phyloP scores from a whole-genome alignment of 2,113 vertebrate species.

The Hydrolagus affinis region DNA sequence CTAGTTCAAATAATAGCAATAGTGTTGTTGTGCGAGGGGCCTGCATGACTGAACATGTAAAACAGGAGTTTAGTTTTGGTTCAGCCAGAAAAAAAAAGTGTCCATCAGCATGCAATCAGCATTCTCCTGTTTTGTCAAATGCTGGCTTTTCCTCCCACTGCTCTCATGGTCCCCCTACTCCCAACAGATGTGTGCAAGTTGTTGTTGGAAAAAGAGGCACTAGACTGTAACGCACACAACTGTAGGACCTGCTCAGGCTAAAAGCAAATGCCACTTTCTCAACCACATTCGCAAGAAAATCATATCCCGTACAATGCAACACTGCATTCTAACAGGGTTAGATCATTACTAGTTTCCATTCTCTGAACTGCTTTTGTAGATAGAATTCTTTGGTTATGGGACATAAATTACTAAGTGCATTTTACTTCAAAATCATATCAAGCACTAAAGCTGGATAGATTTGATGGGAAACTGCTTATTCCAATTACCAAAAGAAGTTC shows the following conservation, averaged over 20 bases:
- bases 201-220: background rate
- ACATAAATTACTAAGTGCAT: background rate
- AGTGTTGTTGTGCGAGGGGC: no score
- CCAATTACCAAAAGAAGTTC: background rate
- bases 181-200: no score
- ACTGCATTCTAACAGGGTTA: background rate
- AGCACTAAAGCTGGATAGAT: background rate
- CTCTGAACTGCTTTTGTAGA: background rate
- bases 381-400: background rate
- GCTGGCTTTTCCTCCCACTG: no score
- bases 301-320: background rate
- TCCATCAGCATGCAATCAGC: constrained; percentile 1
- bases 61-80: background rate
- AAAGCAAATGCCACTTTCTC: background rate
- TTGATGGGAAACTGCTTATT: background rate
- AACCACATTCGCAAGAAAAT: background rate
- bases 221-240: background rate
- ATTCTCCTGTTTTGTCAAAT: no score
- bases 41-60: background rate
- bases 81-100: background rate
- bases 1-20: background rate
- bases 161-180: no score
- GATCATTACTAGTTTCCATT: background rate
- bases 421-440: background rate
- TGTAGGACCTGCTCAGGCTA: background rate